These are phyloP conservation scores for Scleropages formosus DNA, from an alignment of 2,797 vertebrate species.

Conservation along the genomic window DNA sequence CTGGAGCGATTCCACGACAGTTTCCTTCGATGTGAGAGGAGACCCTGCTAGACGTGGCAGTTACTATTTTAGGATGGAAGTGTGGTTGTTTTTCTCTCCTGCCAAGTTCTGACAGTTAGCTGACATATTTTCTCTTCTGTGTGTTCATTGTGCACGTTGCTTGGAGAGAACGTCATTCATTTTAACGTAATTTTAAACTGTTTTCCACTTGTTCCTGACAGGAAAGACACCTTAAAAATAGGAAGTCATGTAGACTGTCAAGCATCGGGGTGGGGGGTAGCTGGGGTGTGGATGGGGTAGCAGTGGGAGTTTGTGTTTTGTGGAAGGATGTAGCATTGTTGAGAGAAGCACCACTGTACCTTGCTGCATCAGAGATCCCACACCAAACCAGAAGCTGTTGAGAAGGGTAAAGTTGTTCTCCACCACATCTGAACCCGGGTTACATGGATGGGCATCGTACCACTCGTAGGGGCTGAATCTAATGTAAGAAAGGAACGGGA, in stretches of 20 bases:
- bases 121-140: slow-evolving; percentile 59
- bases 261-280: not conserved
- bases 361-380: slow-evolving; percentile 97
- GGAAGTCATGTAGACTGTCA: slow-evolving; percentile 42
- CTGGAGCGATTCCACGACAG: not conserved
- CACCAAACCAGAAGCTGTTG: slow-evolving; percentile 99
- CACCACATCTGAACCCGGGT: slow-evolving; percentile 91
- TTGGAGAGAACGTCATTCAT: slow-evolving; percentile 68
- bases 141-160: slow-evolving; percentile 53
- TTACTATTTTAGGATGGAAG: slow-evolving; percentile 59
- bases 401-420: slow-evolving; percentile 98
- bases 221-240: slow-evolving; percentile 57
- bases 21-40: slow-evolving; percentile 32
- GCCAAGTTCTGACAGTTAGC: slow-evolving; percentile 68
- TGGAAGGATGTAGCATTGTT: rapidly evolving
- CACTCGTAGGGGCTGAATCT: slow-evolving; percentile 98
- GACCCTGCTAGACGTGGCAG: slow-evolving; percentile 40
- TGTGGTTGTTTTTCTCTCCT: slow-evolving; percentile 50
- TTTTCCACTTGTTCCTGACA: slow-evolving; percentile 65
- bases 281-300: slow-evolving; percentile 35
- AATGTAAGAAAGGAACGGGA: slow-evolving; percentile 13
- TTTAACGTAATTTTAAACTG: slow-evolving; percentile 66
- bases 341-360: slow-evolving; percentile 52
- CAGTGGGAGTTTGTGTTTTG: not conserved
- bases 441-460: slow-evolving; percentile 97